Evolutionary conservation across 2,113 vertebrate species (phyloP), one percentile per base, ranked within the genome.

Genomic region (Pampusana beccarii): DNA sequence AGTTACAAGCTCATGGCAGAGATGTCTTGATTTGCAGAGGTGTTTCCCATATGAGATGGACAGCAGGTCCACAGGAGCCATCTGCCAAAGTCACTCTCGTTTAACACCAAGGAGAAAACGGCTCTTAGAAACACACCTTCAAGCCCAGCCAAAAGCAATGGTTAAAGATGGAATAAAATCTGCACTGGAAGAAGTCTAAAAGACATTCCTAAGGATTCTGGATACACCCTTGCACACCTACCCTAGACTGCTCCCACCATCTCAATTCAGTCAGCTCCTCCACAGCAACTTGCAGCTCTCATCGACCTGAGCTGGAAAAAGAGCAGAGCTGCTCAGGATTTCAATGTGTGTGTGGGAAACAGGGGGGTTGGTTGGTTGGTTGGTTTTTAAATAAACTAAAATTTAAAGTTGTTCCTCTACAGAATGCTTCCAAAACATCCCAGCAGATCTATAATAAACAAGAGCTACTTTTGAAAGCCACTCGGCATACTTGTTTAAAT

Each of bases 381-480:
- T 23, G 38, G 18, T 16, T 40, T 74, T 54, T 46, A 46, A 46
- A 46, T 46, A 46, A 46, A 46, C 18, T 46, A 46, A 46, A 46
- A 46, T 46, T 62, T 3, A 48, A 70, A 81, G 50, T 36, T 88
- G 38, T 61, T 91, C 28, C 23, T 83, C 44, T 61, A 50, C 29
- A 56, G 64, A 93, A 7, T 18, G 44, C 28, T 53, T 77, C 50
- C 67, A 85, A 84, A 20, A 73, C 66, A n/a, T 48, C 79, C 48
- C 79, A 72, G 40, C 54, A 86, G 79, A 78, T 88, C 86, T 82
- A n/a, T 84, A 92, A 81, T 11, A 57, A 87, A 89, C 60, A 81
- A 79, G 78, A 82, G 57, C 62, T 75, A 67, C 83, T 91, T 79
- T 53, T 42, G 69, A 86, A 87, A 93, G 40, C 40, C 73, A 81